Percentiles rank a stretch among this genome's conserved stretches.
Evolutionary conservation across 2,113 vertebrate genomes (phyloP).

Genomic region (Platysternon megacephalum): DNA sequence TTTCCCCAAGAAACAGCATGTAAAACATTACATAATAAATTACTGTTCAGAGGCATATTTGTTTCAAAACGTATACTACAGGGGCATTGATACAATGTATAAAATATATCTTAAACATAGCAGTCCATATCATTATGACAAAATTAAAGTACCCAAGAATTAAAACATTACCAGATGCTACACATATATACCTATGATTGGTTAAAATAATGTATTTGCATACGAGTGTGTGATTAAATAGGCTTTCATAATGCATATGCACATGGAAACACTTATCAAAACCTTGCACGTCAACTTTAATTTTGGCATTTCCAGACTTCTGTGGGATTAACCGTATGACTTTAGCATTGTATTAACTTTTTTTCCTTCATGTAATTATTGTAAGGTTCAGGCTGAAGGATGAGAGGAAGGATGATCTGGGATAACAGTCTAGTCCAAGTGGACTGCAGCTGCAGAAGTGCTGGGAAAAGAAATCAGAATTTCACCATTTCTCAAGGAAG

Average conservation of each 20-base stretch:
- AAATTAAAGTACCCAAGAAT: not conserved
- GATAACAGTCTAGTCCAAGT: not conserved
- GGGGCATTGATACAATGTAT: not conserved
- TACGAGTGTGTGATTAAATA: not conserved
- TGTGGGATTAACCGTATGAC: not conserved
- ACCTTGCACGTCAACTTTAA: not conserved
- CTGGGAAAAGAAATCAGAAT: not conserved
- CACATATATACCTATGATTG: not conserved
- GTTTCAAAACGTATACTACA: not conserved
- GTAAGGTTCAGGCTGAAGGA: not conserved
- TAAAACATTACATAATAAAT: not conserved
- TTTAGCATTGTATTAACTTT: not conserved
- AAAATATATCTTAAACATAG: not conserved
- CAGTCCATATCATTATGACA: not conserved
- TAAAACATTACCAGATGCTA: not conserved
- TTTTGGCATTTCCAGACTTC: not conserved
- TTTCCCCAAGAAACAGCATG: not conserved
- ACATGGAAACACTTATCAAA: not conserved
- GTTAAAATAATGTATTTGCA: not conserved
- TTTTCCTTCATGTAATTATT: not conserved
- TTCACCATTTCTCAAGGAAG: not conserved
- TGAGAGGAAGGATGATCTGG: not conserved
- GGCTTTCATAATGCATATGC: not conserved
- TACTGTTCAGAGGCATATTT: not conserved
- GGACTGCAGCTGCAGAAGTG: not conserved